Conservation (phyloP, 2,888 invertebrate genomes). For the Dryomyza anilis region DNA sequence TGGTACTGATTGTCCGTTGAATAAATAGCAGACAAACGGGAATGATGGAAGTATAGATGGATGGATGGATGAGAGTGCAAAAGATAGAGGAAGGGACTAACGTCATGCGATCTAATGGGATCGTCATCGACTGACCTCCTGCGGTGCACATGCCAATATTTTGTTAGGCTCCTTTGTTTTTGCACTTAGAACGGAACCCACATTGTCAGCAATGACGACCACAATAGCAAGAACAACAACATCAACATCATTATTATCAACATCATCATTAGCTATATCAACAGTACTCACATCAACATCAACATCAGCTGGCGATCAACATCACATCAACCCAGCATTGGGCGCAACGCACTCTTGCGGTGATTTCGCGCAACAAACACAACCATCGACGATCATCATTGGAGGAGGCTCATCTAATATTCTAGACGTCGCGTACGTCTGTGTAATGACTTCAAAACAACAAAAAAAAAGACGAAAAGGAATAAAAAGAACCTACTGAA, state of each 20-base stretch:
- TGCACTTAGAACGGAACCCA: background rate
- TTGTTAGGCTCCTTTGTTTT: background rate
- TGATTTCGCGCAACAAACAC: background rate
- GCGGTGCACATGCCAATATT: slow-evolving; percentile 8
- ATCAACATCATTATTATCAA: background rate
- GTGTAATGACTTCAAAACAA: slow-evolving; percentile 8
- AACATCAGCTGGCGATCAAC: background rate
- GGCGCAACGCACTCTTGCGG: background rate
- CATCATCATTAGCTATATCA: slow-evolving; percentile 4
- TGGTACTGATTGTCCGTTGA: too few relatives aligned
- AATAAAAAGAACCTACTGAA: slow-evolving; percentile 2
- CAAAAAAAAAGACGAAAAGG: slow-evolving; percentile 22
- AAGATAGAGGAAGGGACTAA: too few relatives aligned
- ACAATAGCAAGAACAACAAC: background rate
- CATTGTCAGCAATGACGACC: too few relatives aligned
- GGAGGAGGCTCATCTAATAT: slow-evolving; percentile 25
- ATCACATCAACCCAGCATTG: background rate
- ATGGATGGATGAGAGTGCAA: too few relatives aligned
- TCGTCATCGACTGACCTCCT: background rate
- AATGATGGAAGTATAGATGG: too few relatives aligned
- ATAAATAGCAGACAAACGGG: too few relatives aligned
- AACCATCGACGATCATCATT: too few relatives aligned
- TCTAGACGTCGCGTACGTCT: slow-evolving; percentile 20
- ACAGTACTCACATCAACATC: background rate
- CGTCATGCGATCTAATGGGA: background rate